Evolutionary conservation across 2,797 vertebrate genomes (phyloP).

Genomic region (Pantherophis vulpinus): DNA sequence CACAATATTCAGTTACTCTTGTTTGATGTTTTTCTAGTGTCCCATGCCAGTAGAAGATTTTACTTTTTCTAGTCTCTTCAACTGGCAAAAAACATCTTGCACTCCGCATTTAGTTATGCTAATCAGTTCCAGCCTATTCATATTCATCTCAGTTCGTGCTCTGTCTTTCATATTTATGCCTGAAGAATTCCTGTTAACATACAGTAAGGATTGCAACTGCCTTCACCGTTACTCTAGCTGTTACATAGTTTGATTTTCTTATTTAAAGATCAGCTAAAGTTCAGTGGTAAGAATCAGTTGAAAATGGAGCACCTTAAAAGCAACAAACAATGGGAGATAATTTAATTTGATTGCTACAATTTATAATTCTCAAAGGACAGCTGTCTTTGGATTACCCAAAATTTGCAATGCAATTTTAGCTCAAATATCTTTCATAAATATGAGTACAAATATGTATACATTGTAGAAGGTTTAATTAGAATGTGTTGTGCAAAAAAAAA

Average conservation of each 20-base stretch:
- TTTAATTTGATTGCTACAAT: background rate
- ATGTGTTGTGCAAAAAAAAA: background rate
- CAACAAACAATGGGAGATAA: background rate
- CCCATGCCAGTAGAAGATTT: conserved; percentile 1
- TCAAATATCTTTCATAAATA: background rate
- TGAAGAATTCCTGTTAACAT: background rate
- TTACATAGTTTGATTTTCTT: background rate
- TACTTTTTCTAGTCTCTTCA: conserved; percentile 6
- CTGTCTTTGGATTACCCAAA: background rate
- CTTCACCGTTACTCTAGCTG: background rate
- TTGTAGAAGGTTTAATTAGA: background rate
- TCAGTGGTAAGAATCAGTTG: background rate
- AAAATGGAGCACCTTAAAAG: background rate
- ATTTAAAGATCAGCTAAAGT: background rate
- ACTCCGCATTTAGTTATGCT: conserved; percentile 14
- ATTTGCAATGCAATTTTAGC: background rate
- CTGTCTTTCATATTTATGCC: background rate
- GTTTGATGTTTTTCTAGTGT: conserved; percentile 12
- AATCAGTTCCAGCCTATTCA: conserved; percentile 8
- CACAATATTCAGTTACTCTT: conserved; percentile 7
- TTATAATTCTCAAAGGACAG: background rate
- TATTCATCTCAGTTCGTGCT: background rate
- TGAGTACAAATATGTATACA: background rate
- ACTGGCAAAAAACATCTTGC: conserved; percentile 11
- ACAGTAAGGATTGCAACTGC: background rate